These are phyloP conservation scores for Cataglyphis rosenhaueri DNA, from an alignment of 2,888 invertebrate species.

Conservation along the genomic window DNA sequence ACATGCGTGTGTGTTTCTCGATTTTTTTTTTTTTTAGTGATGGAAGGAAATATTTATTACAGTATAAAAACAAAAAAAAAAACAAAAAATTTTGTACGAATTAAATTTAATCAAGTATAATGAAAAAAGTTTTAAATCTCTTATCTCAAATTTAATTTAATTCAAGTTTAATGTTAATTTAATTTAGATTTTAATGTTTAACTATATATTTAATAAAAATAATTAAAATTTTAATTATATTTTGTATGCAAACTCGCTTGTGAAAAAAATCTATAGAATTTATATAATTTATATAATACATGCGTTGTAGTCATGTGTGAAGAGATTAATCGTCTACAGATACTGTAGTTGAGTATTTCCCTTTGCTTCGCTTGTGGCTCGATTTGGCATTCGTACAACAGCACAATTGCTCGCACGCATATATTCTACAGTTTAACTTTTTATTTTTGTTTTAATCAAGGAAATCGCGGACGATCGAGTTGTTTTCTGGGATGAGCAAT, in stretches of 20 bases:
- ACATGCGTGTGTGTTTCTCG: not conserved
- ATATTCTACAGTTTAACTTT: conserved; percentile 66
- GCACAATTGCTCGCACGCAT: conserved; percentile 54
- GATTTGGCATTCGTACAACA: conserved; percentile 53
- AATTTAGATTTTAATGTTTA: not conserved
- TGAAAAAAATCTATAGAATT: not conserved
- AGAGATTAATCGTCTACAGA: conserved; percentile 34
- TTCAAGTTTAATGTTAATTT: not conserved
- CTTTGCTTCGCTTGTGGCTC: conserved; percentile 49
- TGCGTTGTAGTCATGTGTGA: not conserved
- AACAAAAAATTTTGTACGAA: not conserved
- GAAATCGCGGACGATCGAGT: conserved; percentile 67
- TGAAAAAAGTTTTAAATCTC: not conserved
- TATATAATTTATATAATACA: not conserved
- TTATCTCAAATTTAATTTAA: not conserved
- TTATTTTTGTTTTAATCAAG: conserved; percentile 48
- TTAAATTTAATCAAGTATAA: not conserved
- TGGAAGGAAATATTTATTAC: not conserved
- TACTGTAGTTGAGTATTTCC: conserved; percentile 31
- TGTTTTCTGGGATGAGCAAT: conserved; percentile 13
- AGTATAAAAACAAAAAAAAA: not conserved
- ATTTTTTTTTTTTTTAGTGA: not conserved
- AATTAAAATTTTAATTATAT: not conserved
- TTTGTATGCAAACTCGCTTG: not conserved
- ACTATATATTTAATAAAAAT: not conserved